Evolutionary conservation across 2,113 vertebrate species (phyloP), one percentile per base, ranked within the genome.

Genomic region (Macheiramphus alcinus): DNA sequence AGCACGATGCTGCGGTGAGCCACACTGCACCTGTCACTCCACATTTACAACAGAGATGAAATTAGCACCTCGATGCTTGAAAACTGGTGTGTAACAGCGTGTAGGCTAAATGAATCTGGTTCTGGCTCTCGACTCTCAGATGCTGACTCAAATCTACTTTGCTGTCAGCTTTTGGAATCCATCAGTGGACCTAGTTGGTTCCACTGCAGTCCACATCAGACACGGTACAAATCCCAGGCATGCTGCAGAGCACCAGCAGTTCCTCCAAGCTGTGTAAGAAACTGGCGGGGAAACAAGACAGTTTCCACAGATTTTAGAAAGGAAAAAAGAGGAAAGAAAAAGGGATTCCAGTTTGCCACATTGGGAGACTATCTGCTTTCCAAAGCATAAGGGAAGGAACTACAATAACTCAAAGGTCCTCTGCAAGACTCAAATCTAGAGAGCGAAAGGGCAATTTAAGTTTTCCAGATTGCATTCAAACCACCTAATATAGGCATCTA

Each of bases 181-280:
- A 6, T 10, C 82, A 63, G 72, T 5, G 5, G 65, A 83, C 12
- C 42, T 20, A 7, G 16, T 31, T 73, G 11, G 13, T 47, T 67
- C 38, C 40, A 25, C 42, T 7, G 14, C 1, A 4, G 80, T 42
- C 72, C 72, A 48, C 59, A 63, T 13, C 74, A 67, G 40, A 74
- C 3, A 2, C 0, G 7, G 65, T 1, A 0, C 20, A 31, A 55
- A 85, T 4, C 6, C 38, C 12, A 6, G 50, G 71, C 70, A 78
- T 0, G 1, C 53, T 58, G 75, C 80, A 59, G 80, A 94, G 80
- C 80, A 59, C 56, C 66, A 55, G 43, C 43, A 43, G 55, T 9
- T 82, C 43, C 71, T 92, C 55, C 61, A n/a, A 74, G 55, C 48
- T 21, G 11, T 19, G 25, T 20, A 59, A 74, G 55, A 3, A 23